Evolutionary conservation across 1,140 invertebrate species (phyloP).

Genomic region (Zophobas atratus): DNA sequence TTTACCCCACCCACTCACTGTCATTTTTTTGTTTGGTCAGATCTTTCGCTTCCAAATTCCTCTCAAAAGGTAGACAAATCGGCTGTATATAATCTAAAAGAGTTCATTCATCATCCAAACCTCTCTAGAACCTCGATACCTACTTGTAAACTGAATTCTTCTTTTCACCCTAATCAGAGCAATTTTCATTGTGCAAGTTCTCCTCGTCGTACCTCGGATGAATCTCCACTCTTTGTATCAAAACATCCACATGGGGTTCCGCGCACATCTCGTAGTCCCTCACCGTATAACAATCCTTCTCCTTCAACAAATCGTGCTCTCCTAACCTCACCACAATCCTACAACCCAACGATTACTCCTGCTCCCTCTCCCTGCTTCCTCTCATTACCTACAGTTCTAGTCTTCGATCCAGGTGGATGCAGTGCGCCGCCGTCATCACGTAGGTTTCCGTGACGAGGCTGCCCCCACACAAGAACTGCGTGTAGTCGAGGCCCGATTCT

Average conservation of each 20-base stretch:
- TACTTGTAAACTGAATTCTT: conserved; percentile 69
- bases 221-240: conserved; percentile 61
- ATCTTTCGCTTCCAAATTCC: conserved; percentile 41
- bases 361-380: not conserved
- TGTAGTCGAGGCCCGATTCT: conserved; percentile 50
- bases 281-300: conserved; percentile 72
- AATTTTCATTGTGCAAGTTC: conserved; percentile 86
- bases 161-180: conserved; percentile 82
- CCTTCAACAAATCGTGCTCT: conserved; percentile 76
- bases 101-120: not conserved
- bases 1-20: conserved; percentile 68
- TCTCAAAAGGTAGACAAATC: conserved; percentile 77
- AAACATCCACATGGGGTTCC: conserved; percentile 67
- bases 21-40: conserved; percentile 56
- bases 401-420: conserved; percentile 79
- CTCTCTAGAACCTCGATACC: conserved; percentile 7
- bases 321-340: conserved; percentile 87
- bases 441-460: conserved; percentile 84
- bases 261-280: conserved; percentile 62
- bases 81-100: conserved; percentile 75
- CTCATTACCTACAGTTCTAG: conserved; percentile 56
- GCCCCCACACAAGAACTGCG: conserved; percentile 67
- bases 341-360: conserved; percentile 50
- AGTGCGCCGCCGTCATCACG: conserved; percentile 85
- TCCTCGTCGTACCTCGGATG: conserved; percentile 74